Evolutionary conservation across 2,888 invertebrate genomes (phyloP), one percentile per base, ranked within the genome.

Genomic region (Punctoribates punctum): DNA sequence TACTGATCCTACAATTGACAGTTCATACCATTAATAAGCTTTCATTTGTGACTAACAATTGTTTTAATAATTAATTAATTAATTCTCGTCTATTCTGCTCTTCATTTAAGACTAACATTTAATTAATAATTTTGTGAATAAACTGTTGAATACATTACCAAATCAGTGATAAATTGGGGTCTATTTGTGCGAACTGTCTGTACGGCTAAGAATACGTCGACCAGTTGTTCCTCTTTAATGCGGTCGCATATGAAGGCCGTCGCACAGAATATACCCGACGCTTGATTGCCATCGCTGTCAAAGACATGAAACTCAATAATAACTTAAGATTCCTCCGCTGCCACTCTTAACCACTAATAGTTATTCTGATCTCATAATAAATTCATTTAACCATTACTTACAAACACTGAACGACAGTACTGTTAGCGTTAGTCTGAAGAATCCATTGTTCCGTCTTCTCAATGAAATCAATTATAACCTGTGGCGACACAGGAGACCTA

Each of bases 121-220:
- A 57, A 57, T 42, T n/a, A 27, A 11, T 17, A 25, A n/a, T 46
- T 38, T 67, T 54, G 23, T 23, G 20, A 57, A 54, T 20, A 17
- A 46, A 42, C 9, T 70, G 11, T 15, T 46, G 38, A 42, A 48
- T 25, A 34, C 65, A 78, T 78, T 77, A 80, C 81, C 70, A 79
- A 76, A 74, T 78, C 79, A 23, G 73, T 74, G 25, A 81, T 80
- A 74, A 86, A 80, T 85, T 89, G 38, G 51, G 82, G 82, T 73
- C 86, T 82, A 54, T 84, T 85, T 77, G 83, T 83, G 75, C 86
- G 82, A n/a, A 87, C 82, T 23, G 82, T 83, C 73, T 85, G 81
- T 13, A 86, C 85, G 2, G 86, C 85, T 75, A 85, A 82, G 76
- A 85, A 85, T 25, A 86, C 85, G 78, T 87, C 87, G 78, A 86